Evolutionary conservation across 2,888 invertebrate genomes (phyloP).

Genomic region (Incurvaria masculella): DNA sequence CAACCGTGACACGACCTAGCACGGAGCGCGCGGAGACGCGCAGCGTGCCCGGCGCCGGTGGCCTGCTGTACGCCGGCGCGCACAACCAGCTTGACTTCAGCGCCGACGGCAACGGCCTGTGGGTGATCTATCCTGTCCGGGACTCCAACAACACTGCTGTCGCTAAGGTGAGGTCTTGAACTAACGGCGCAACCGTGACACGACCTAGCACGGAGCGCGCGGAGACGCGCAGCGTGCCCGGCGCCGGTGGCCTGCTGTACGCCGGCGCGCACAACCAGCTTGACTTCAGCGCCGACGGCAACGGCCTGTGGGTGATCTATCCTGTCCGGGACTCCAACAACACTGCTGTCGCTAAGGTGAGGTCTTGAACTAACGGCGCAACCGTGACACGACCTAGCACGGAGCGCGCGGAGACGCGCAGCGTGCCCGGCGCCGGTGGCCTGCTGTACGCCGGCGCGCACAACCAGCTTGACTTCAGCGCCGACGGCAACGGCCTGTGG

Average conservation of each 20-base stretch:
- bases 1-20: slow-evolving; percentile 34
- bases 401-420: slow-evolving; percentile 41
- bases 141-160: slow-evolving; percentile 82
- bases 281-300: slow-evolving; percentile 95
- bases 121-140: slow-evolving; percentile 86
- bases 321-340: slow-evolving; percentile 75
- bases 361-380: not conserved
- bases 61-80: slow-evolving; percentile 69
- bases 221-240: slow-evolving; percentile 38
- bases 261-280: slow-evolving; percentile 79
- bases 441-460: slow-evolving; percentile 72
- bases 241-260: slow-evolving; percentile 60
- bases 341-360: slow-evolving; percentile 82
- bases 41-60: slow-evolving; percentile 34
- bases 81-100: slow-evolving; percentile 91
- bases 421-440: slow-evolving; percentile 35
- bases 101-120: slow-evolving; percentile 95
- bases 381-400: slow-evolving; percentile 38
- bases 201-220: slow-evolving; percentile 42
- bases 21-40: slow-evolving; percentile 44
- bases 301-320: slow-evolving; percentile 95
- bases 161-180: slow-evolving; percentile 62
- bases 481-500: slow-evolving; percentile 98
- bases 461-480: slow-evolving; percentile 90
- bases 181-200: slow-evolving; percentile 22